These are phyloP conservation scores for Pammene aurita DNA, from an alignment of 2,888 invertebrate genomes.

Conservation along the genomic window DNA sequence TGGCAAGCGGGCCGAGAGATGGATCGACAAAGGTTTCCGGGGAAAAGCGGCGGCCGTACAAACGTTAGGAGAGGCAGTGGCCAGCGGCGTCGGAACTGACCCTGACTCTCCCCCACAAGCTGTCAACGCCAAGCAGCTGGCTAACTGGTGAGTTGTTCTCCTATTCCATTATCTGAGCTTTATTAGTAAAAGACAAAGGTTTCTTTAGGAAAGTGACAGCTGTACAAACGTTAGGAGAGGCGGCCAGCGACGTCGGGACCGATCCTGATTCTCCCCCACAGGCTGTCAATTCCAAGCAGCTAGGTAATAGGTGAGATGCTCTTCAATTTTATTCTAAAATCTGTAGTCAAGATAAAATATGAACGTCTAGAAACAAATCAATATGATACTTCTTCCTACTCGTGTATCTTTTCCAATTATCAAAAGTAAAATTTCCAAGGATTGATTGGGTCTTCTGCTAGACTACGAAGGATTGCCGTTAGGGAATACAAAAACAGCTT, in stretches of 20 bases:
- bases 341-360: no score
- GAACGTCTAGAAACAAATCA: no score
- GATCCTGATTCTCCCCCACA: neutral
- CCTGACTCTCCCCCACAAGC: conserved; percentile 60
- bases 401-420: no score
- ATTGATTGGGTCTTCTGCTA: no score
- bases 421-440: no score
- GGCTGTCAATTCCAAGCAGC: neutral
- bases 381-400: no score
- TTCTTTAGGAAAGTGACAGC: no score
- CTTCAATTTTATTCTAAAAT: no score
- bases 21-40: conserved; percentile 74
- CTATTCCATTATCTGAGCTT: no score
- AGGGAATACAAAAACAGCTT: no score
- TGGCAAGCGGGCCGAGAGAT: conserved; percentile 57
- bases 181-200: no score
- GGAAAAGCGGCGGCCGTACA: conserved; percentile 72
- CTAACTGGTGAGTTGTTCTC: conserved; percentile 59
- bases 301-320: neutral
- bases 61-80: conserved; percentile 73
- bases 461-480: no score
- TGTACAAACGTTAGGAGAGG: neutral
- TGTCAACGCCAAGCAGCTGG: conserved; percentile 58
- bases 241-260: neutral
- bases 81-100: conserved; percentile 63